Conservation (phyloP, 92 coral and sea anemone species). For the Epizoanthus fatuus region DNA sequence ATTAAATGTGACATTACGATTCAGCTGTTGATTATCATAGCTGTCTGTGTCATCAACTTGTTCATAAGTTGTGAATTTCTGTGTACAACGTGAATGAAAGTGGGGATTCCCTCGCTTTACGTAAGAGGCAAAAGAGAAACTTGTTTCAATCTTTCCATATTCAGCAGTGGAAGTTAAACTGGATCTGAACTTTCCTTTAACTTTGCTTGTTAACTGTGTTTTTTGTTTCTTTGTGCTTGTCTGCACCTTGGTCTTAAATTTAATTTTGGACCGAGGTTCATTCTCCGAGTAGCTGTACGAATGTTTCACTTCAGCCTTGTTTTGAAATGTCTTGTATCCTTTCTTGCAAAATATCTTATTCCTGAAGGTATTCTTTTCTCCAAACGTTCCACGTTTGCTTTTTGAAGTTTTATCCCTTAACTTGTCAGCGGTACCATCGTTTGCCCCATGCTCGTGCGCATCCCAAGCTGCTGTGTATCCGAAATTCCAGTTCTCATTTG, state of each 20-base stretch:
- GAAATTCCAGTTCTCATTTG: slow-evolving; percentile 27
- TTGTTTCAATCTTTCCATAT: slow-evolving; percentile 62
- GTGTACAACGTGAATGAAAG: slow-evolving; percentile 66
- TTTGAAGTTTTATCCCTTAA: neutral
- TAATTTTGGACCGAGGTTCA: slow-evolving; percentile 33
- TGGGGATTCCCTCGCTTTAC: slow-evolving; percentile 80
- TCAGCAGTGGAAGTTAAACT: slow-evolving; percentile 12
- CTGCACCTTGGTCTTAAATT: slow-evolving; percentile 22
- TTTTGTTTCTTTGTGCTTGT: slow-evolving; percentile 32
- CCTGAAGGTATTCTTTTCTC: slow-evolving; percentile 12
- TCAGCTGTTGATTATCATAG: slow-evolving; percentile 57
- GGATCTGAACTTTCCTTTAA: slow-evolving; percentile 26
- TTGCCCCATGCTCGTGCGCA: slow-evolving; percentile 5
- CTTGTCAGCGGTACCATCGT: neutral
- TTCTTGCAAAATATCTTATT: slow-evolving; percentile 12
- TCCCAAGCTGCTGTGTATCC: slow-evolving; percentile 15
- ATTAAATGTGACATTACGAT: slow-evolving; percentile 79
- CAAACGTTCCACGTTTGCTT: slow-evolving; percentile 7
- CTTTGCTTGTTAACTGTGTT: slow-evolving; percentile 36
- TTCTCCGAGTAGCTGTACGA: slow-evolving; percentile 24
- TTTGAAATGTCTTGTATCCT: slow-evolving; percentile 24
- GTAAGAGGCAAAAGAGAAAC: slow-evolving; percentile 86
- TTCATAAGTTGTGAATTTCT: slow-evolving; percentile 62
- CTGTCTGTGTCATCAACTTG: slow-evolving; percentile 29
- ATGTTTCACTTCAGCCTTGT: slow-evolving; percentile 22